Base-by-base conservation (phyloP, 2,113 vertebrate species). In the Perca fluviatilis region DNA sequence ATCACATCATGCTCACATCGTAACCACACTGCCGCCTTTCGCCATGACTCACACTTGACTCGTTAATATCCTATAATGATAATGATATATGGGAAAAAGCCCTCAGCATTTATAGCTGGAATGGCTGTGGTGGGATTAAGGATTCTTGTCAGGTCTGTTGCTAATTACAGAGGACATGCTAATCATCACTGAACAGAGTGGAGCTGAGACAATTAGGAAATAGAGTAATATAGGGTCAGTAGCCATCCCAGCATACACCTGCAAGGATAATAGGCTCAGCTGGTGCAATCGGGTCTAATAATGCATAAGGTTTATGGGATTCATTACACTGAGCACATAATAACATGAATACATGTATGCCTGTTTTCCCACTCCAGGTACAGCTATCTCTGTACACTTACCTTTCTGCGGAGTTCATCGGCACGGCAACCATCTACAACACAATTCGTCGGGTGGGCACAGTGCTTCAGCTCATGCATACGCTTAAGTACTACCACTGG, bases 401-500 rank as follows among this genome's bases (percentile, higher is more conserved):
- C 83, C 94, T 99, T 72, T 99, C 98, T 57, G 96, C 98, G 27
- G 98, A 99, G 82, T 99, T 99, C 91, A 98, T 99, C 74, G 97
- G 98, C 81, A 99, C 98, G 6, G 96, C 97, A 70, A 98, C 97
- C 0, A 98, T 99, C 92, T 98, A 98, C 66, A 98, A 95, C 90
- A 97, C 98, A 47, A 98, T 99, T 61, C 97, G 98, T 58, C 96
- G 98, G 82, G 97, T 99, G 75, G 97, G 98, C 79, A 99, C 98
- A 0, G 97, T 98, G 77, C 94, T 99, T 86, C 98, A 98, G 93
- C 92, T 99, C 72, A 99, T 99, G 97, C 97, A 99, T 86, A 97
- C 96, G 0, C 89, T 99, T 40, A 99, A 99, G 92, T 99, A 97
- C 91, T 99, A 99, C 95, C 99, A 99, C 96, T 99, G 98, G 98